phyloP scores from a whole-genome alignment of 2,888 invertebrate species.

The Adelphocoris suturalis region DNA sequence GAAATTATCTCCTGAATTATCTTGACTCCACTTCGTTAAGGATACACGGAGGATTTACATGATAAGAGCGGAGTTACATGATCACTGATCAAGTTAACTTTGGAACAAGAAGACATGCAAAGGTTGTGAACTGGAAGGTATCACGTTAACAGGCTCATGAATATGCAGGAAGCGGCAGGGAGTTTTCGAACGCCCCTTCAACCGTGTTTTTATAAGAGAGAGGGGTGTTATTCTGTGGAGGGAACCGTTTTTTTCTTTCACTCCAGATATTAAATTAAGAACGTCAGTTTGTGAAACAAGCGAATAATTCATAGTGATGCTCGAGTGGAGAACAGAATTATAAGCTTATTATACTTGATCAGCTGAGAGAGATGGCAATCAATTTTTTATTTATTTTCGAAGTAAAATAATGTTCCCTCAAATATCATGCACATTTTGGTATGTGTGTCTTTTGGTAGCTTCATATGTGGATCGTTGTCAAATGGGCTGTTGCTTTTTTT shows the following conservation, averaged over 20 bases:
- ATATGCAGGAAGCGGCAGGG: conserved; percentile 20
- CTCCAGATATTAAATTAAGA: not conserved
- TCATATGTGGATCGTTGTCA: too few relatives aligned
- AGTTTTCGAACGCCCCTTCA: conserved; percentile 24
- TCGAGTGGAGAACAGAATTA: too few relatives aligned
- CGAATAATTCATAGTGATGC: not conserved
- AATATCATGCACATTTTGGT: too few relatives aligned
- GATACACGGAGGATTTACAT: not conserved
- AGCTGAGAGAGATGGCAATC: too few relatives aligned
- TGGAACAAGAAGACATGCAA: conserved; percentile 26
- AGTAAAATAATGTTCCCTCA: too few relatives aligned
- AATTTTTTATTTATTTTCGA: too few relatives aligned
- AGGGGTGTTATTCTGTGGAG: not conserved
- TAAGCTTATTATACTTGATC: too few relatives aligned
- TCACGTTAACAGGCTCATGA: conserved; percentile 31
- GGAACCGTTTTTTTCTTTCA: not conserved
- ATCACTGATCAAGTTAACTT: conserved; percentile 18
- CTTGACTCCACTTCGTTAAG: not conserved
- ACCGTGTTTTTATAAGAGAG: not conserved
- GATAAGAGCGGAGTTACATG: conserved; percentile 18
- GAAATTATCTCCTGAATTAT: not conserved
- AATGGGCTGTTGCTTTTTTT: too few relatives aligned
- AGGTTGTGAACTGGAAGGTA: conserved; percentile 16
- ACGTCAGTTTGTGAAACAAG: not conserved
- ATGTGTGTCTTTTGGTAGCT: too few relatives aligned